Base-by-base conservation (phyloP, 2,888 invertebrate genomes). In the Eristalis tenax region DNA sequence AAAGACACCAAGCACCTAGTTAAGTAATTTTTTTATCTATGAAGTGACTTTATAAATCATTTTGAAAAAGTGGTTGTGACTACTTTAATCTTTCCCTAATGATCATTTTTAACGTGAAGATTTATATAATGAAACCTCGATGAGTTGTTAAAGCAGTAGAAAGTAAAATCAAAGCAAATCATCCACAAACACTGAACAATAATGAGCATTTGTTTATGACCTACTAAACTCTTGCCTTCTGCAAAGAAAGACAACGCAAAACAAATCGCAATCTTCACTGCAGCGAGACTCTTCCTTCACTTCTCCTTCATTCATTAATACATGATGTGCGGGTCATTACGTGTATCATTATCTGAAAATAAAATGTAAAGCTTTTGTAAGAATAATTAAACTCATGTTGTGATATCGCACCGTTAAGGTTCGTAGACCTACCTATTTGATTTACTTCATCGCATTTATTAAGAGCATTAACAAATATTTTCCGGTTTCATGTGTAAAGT, bases 181-280 rank as follows among this genome's bases (percentile, higher is more conserved):
- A 38, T 57, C 23, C 68, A 50, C 43, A 35, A 32, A 22, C 15
- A 59, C 13, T 38, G 1, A 35, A 32, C 8, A 63, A 8, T 59
- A 18, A 59, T 57, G 26, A 70, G 38, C 38, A 43, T 71, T 71
- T 65, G 71, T 57, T 40, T 79, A 40, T 81, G 85, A 74, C 85
- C 85, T 61, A 81, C 57, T 77, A 70, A 79, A 64, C 74, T 73
- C 38, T 81, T 69, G 66, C 43, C 66, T 77, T 66, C 10, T 56
- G n/a, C 57, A 77, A 56, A 61, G 66, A 56, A 84, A 66, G 70
- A 74, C 64, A 68, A 23, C 10, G 11, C 26, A 65, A 15, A 38
- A 3, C 11, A 4, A 43, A n/a, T 71, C 6, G 28, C 59, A 64
- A 70, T 78, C 70, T 70, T 15, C 56, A 28, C 15, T 23, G 22